phyloP scores from a whole-genome alignment of 1,140 invertebrate species.

The Drosophila ironensis region DNA sequence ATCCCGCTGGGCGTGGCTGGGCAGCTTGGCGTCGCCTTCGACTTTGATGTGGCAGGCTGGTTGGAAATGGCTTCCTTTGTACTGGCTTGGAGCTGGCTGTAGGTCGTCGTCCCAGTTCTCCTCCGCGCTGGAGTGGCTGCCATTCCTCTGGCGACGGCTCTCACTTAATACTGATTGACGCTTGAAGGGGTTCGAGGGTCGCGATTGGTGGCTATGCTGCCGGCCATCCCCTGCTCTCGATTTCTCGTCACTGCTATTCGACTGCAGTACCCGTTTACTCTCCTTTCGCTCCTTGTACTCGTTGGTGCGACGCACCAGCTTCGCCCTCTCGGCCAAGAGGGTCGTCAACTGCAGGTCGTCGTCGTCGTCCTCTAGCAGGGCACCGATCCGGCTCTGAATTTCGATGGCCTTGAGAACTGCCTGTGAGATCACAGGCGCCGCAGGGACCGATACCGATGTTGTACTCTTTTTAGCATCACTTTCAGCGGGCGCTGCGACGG shows the following conservation, averaged over 20 bases:
- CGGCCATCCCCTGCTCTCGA: neutral
- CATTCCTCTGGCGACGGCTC: constrained; percentile 3
- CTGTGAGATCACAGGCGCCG: neutral
- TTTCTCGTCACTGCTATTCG: neutral
- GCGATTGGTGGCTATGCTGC: neutral
- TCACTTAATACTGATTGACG: constrained; percentile 61
- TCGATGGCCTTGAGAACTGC: constrained; percentile 60
- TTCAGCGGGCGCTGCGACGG: constrained; percentile 1
- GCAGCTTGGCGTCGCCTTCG: constrained; percentile 49
- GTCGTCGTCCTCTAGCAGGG: constrained; percentile 67
- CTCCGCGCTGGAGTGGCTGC: constrained; percentile 4
- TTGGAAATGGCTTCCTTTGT: constrained; percentile 16
- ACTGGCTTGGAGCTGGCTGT: neutral
- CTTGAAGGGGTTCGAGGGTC: constrained; percentile 51
- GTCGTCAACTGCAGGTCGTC: constrained; percentile 59
- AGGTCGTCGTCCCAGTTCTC: constrained; percentile 18
- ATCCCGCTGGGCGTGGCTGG: constrained; percentile 6
- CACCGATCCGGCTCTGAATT: constrained; percentile 70
- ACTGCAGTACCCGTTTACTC: neutral
- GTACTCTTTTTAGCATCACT: constrained; percentile 46
- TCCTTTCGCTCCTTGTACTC: constrained; percentile 48
- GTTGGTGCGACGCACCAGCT: constrained; percentile 49
- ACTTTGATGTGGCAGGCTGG: constrained; percentile 31
- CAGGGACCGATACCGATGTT: constrained; percentile 57
- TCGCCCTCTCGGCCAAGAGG: constrained; percentile 48